These are phyloP conservation scores for Eugnorisma glareosa DNA, from an alignment of 2,888 invertebrate species.

Conservation along the genomic window DNA sequence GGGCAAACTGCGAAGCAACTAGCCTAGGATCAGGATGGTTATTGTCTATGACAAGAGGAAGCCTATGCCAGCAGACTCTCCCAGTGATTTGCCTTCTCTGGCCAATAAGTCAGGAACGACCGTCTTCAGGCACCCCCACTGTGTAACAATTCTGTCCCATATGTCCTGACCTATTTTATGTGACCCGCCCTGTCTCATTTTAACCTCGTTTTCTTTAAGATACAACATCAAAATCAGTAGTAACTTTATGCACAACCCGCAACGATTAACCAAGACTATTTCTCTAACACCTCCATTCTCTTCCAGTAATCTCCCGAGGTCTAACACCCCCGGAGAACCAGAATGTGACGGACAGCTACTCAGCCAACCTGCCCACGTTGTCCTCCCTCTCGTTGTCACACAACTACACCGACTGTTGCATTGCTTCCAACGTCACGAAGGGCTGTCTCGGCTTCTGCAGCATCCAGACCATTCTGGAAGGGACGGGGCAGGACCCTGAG, in stretches of 20 bases:
- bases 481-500: constrained; percentile 95
- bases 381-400: constrained; percentile 90
- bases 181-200: too few relatives aligned
- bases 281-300: background rate
- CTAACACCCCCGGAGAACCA: constrained; percentile 91
- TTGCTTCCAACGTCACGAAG: constrained; percentile 92
- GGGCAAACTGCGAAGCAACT: background rate
- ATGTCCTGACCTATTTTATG: too few relatives aligned
- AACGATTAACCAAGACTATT: background rate
- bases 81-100: too few relatives aligned
- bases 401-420: constrained; percentile 95
- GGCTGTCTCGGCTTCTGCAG: constrained; percentile 95
- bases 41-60: background rate
- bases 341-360: constrained; percentile 87
- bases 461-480: constrained; percentile 94
- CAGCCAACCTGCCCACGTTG: constrained; percentile 82
- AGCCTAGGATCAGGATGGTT: background rate
- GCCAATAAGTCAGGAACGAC: background rate
- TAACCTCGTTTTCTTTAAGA: background rate
- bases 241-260: background rate
- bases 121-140: too few relatives aligned
- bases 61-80: too few relatives aligned
- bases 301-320: constrained; percentile 92
- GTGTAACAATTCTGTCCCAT: too few relatives aligned
- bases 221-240: background rate